Conservation (phyloP, 2,888 invertebrate genomes). For the Hypselothyrea guttata region DNA sequence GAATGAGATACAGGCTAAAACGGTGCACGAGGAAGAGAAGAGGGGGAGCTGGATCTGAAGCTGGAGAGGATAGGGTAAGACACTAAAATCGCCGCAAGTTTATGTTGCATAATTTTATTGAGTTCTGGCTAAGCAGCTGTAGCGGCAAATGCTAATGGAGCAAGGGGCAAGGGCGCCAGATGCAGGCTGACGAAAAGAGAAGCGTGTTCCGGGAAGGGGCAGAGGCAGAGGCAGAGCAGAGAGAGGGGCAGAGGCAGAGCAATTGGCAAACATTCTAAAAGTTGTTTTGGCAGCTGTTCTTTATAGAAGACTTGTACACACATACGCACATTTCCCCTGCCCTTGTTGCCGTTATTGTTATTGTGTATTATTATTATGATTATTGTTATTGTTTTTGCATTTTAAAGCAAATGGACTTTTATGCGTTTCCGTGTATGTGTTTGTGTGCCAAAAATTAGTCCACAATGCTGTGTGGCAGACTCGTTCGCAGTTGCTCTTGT, state of each 20-base stretch:
- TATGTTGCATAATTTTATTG: conserved; percentile 54
- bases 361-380: conserved; percentile 65
- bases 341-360: conserved; percentile 65
- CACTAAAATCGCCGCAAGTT: conserved; percentile 42
- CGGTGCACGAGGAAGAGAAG: background rate
- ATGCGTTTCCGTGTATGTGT: conserved; percentile 29
- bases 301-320: conserved; percentile 14
- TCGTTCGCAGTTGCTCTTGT: conserved; percentile 7
- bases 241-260: background rate
- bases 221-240: background rate
- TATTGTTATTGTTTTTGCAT: conserved; percentile 74
- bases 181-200: background rate
- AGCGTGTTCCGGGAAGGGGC: background rate
- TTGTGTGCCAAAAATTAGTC: conserved; percentile 54
- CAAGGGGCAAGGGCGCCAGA: background rate
- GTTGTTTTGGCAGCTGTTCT: conserved; percentile 54
- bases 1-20: too few relatives aligned
- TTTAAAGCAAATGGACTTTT: conserved; percentile 67
- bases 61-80: conserved; percentile 20
- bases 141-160: too few relatives aligned
- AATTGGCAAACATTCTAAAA: conserved; percentile 55
- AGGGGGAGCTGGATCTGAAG: background rate
- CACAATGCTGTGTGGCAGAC: too few relatives aligned
- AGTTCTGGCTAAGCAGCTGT: conserved; percentile 16
- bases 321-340: background rate